These are phyloP conservation scores for Drosophila yakuba DNA, from an alignment of 1,140 invertebrate genomes.

Conservation along the genomic window DNA sequence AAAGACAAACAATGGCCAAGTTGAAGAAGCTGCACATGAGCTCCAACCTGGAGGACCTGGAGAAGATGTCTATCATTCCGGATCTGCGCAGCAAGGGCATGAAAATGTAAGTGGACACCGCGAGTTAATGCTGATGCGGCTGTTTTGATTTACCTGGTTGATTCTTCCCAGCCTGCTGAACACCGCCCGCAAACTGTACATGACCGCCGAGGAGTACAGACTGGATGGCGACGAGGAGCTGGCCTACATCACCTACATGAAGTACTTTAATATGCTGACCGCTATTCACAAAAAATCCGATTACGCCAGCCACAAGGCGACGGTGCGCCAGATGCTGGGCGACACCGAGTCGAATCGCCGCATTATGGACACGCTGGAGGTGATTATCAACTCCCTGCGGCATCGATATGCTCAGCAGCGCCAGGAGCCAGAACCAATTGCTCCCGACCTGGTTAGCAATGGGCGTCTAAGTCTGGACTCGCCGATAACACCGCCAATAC, in stretches of 20 bases:
- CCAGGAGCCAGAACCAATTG: constrained; percentile 12
- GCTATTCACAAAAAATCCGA: constrained; percentile 86
- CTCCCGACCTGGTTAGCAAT: constrained; percentile 8
- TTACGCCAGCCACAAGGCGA: constrained; percentile 86
- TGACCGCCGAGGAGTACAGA: constrained; percentile 86
- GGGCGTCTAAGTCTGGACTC: neutral
- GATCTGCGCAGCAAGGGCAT: constrained; percentile 85
- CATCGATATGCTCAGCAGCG: constrained; percentile 85
- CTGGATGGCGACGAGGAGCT: constrained; percentile 88
- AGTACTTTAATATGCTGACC: constrained; percentile 88
- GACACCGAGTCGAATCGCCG: constrained; percentile 85
- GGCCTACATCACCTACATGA: constrained; percentile 89
- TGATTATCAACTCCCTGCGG: constrained; percentile 86
- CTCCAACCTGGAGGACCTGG: constrained; percentile 86
- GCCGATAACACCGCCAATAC: neutral
- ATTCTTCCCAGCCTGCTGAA: constrained; percentile 80
- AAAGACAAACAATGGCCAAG: constrained; percentile 69
- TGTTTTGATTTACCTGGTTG: neutral
- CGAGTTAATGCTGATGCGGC: constrained; percentile 28
- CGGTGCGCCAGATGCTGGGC: constrained; percentile 86
- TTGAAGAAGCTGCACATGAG: constrained; percentile 86
- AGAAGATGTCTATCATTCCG: constrained; percentile 85
- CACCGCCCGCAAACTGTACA: constrained; percentile 87
- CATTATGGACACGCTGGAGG: constrained; percentile 86
- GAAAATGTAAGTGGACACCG: constrained; percentile 84